These are phyloP conservation scores for Tenualosa thibaudeaui DNA, from an alignment of 2,797 vertebrate species.

Conservation along the genomic window DNA sequence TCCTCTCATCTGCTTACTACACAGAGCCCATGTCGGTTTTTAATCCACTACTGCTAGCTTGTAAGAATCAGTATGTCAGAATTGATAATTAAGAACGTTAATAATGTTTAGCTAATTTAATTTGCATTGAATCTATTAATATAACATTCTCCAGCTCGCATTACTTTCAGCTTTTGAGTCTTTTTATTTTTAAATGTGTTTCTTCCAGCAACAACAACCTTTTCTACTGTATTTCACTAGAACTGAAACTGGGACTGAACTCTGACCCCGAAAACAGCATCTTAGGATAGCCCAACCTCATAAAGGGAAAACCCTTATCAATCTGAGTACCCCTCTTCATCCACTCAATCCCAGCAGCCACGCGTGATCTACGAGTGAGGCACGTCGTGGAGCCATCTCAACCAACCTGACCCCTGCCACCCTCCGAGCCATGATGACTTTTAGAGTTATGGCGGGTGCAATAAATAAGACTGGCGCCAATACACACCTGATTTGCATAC, in stretches of 20 bases:
- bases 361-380: background rate
- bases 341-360: background rate
- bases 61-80: background rate
- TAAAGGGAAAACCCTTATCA: constrained; percentile 20
- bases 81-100: background rate
- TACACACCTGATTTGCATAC: constrained; percentile 8
- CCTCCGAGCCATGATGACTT: constrained; percentile 10
- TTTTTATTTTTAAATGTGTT: background rate
- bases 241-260: background rate
- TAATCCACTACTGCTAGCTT: background rate
- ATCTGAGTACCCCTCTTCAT: constrained; percentile 20
- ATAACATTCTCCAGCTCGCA: background rate
- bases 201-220: background rate
- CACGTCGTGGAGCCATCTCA: background rate
- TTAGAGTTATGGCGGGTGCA: constrained; percentile 17
- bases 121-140: background rate
- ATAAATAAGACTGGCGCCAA: constrained; percentile 19
- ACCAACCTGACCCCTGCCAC: constrained; percentile 7
- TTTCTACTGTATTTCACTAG: background rate
- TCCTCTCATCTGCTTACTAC: background rate
- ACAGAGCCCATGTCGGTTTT: background rate
- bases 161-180: background rate
- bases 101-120: background rate
- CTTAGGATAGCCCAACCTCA: constrained; percentile 1
- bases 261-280: constrained; percentile 3